These are phyloP conservation scores for Hyposoter dolosus DNA, from an alignment of 2,888 invertebrate species.

Conservation along the genomic window DNA sequence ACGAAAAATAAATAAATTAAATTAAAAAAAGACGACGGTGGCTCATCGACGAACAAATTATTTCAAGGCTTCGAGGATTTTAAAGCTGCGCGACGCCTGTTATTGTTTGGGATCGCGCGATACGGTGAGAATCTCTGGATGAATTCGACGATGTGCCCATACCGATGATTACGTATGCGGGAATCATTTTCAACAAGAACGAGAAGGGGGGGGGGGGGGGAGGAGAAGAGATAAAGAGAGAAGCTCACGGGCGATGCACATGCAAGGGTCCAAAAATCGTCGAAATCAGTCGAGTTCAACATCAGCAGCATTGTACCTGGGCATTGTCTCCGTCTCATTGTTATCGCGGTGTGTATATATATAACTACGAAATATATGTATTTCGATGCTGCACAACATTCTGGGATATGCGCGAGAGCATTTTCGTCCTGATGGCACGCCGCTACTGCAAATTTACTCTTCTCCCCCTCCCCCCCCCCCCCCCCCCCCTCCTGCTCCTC, in stretches of 20 bases:
- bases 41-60: too few species aligned
- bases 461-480: not conserved
- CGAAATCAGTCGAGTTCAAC: conserved; percentile 85
- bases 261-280: conserved; percentile 84
- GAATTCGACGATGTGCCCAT: conserved; percentile 71
- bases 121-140: conserved; percentile 75
- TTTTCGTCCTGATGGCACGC: conserved; percentile 34
- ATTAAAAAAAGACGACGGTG: too few species aligned
- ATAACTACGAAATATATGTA: conserved; percentile 33
- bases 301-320: conserved; percentile 83
- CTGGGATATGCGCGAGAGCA: conserved; percentile 35
- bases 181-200: conserved; percentile 80
- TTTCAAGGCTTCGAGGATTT: not conserved
- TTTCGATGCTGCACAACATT: conserved; percentile 36
- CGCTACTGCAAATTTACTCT: conserved; percentile 20
- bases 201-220: conserved; percentile 10
- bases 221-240: conserved; percentile 61
- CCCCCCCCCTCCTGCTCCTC: too few species aligned
- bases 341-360: conserved; percentile 75
- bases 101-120: not conserved
- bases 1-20: too few species aligned
- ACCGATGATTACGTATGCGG: conserved; percentile 83
- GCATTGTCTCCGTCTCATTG: conserved; percentile 84
- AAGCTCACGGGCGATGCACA: conserved; percentile 80
- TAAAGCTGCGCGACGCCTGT: too few species aligned